Evolutionary conservation across 1,140 invertebrate species (phyloP).

Genomic region (Papilio polyxenes): DNA sequence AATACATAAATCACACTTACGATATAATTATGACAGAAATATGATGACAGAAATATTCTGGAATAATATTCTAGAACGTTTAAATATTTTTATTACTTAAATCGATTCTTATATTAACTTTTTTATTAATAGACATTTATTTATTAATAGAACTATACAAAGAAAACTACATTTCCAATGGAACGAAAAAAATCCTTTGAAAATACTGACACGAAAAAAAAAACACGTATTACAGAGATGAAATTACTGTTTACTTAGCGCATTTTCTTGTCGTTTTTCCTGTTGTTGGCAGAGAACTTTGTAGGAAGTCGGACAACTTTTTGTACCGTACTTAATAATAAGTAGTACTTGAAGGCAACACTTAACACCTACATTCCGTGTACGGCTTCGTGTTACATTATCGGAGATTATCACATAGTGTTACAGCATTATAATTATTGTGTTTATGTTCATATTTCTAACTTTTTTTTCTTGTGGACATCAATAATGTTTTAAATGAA

Average conservation of each 20-base stretch:
- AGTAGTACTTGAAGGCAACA: constrained; percentile 4
- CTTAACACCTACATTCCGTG: constrained; percentile 12
- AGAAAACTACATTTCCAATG: too few relatives aligned
- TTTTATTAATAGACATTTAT: too few relatives aligned
- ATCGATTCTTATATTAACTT: too few relatives aligned
- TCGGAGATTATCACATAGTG: constrained; percentile 10
- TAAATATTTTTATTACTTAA: too few relatives aligned
- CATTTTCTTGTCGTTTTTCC: neutral
- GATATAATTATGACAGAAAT: too few relatives aligned
- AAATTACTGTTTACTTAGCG: neutral
- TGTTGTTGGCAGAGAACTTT: neutral
- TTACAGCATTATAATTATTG: constrained; percentile 15
- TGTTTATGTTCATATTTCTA: neutral
- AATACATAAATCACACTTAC: too few relatives aligned
- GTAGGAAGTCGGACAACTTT: neutral
- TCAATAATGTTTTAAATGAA: neutral
- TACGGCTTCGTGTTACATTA: constrained; percentile 18
- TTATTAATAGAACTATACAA: too few relatives aligned
- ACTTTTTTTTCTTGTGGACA: neutral
- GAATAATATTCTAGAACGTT: too few relatives aligned
- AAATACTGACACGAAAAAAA: neutral
- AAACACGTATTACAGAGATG: neutral
- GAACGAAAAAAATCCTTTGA: neutral
- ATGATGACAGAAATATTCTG: too few relatives aligned
- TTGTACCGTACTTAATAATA: constrained; percentile 11